phyloP scores from a whole-genome alignment of 2,797 vertebrate species.

The Aldrovandia affinis region DNA sequence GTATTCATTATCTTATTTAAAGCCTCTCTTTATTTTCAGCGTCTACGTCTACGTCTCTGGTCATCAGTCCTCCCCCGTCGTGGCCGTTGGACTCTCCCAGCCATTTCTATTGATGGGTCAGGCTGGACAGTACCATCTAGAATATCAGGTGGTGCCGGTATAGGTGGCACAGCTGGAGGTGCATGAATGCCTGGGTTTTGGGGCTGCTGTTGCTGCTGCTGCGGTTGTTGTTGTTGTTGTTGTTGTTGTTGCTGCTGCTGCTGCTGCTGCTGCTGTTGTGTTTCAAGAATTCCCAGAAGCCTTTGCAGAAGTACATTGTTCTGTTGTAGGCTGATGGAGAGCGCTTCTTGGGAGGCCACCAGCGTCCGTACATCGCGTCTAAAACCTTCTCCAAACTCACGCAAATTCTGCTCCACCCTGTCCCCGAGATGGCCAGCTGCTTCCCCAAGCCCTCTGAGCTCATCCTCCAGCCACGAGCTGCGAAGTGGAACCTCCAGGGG shows the following conservation, averaged over 20 bases:
- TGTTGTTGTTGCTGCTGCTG: constrained; percentile 63
- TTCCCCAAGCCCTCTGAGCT: constrained; percentile 76
- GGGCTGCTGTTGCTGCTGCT: constrained; percentile 58
- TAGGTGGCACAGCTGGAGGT: constrained; percentile 49
- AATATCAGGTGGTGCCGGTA: constrained; percentile 64
- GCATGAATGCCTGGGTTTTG: constrained; percentile 63
- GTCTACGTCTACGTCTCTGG: constrained; percentile 73
- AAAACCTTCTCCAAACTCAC: constrained; percentile 77
- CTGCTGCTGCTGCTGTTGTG: constrained; percentile 68
- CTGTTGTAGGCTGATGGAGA: constrained; percentile 78
- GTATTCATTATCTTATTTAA: constrained; percentile 29
- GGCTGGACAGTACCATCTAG: constrained; percentile 64
- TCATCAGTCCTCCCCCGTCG: constrained; percentile 73
- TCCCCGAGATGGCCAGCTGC: constrained; percentile 78
- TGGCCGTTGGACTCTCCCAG: constrained; percentile 60
- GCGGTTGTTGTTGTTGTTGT: constrained; percentile 62
- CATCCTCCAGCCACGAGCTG: constrained; percentile 79
- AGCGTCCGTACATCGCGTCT: constrained; percentile 76
- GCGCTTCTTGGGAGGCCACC: constrained; percentile 76
- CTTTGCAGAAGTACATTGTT: constrained; percentile 81
- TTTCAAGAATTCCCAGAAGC: constrained; percentile 77
- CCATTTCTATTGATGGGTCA: constrained; percentile 57
- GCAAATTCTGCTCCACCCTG: constrained; percentile 75
- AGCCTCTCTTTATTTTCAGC: constrained; percentile 47
- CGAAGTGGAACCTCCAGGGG: constrained; percentile 73